Conservation (phyloP, 2,113 vertebrate species). For the Podarcis muralis region DNA sequence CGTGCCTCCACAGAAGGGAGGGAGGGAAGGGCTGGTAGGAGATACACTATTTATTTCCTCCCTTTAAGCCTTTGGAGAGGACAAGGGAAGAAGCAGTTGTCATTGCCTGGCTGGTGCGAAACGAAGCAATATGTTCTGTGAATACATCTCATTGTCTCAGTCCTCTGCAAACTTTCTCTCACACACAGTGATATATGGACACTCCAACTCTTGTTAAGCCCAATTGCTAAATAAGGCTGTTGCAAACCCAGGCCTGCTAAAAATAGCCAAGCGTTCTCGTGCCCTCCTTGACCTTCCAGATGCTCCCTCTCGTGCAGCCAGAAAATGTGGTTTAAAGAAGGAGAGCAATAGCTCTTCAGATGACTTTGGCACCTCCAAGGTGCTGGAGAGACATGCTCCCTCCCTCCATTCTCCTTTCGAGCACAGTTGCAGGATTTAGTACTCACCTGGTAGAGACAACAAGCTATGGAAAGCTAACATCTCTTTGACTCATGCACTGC, state of each 20-base stretch:
- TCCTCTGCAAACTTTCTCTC: slow-evolving; percentile 26
- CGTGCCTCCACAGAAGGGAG: not conserved
- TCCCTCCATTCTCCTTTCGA: not conserved
- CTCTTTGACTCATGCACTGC: not conserved
- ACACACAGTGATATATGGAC: not conserved
- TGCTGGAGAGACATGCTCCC: not conserved
- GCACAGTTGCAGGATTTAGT: not conserved
- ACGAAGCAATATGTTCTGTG: slow-evolving; percentile 12
- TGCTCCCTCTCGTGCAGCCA: not conserved
- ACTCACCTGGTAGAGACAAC: not conserved
- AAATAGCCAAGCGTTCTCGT: slow-evolving; percentile 63
- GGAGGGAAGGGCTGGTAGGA: not conserved
- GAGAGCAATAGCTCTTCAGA: not conserved
- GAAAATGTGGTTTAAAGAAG: not conserved
- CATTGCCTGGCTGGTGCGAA: not conserved
- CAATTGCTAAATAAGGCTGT: slow-evolving; percentile 70
- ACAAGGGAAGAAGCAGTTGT: slow-evolving; percentile 55
- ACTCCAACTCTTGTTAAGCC: not conserved
- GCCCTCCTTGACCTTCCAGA: not conserved
- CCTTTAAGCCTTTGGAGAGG: slow-evolving; percentile 36
- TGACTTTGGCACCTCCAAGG: not conserved
- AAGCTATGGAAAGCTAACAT: not conserved
- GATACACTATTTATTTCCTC: slow-evolving; percentile 63
- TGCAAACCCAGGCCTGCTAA: slow-evolving; percentile 44
- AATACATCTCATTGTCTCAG: slow-evolving; percentile 17